Percentiles rank a stretch among this genome's conserved stretches.
phyloP scores from a whole-genome alignment of 2,888 invertebrate species.

The Tachina grossa region DNA sequence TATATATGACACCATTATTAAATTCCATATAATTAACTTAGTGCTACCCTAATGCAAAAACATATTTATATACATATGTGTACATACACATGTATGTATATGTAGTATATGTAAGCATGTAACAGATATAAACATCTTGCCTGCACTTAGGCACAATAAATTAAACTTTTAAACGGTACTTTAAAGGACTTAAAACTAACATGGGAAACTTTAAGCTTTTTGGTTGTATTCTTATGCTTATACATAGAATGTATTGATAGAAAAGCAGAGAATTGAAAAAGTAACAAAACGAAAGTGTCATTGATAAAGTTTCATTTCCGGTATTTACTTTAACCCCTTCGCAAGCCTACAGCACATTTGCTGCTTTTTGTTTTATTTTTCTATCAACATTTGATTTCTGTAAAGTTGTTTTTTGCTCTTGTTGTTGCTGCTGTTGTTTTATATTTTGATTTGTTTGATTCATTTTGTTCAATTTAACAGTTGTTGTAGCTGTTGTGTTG shows the following conservation, averaged over 20 bases:
- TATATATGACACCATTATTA: too few species aligned
- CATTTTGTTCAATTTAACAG: slow-evolving; percentile 46
- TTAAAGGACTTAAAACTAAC: slow-evolving; percentile 57
- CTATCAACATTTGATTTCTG: slow-evolving; percentile 39
- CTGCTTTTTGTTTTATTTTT: slow-evolving; percentile 29
- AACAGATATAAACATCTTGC: slow-evolving; percentile 62
- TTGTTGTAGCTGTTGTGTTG: not conserved
- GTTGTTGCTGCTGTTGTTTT: slow-evolving; percentile 9
- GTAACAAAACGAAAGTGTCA: slow-evolving; percentile 54
- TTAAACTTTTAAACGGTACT: slow-evolving; percentile 67
- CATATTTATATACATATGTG: not conserved
- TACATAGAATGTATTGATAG: slow-evolving; percentile 42
- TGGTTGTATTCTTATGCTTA: slow-evolving; percentile 24
- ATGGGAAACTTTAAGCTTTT: slow-evolving; percentile 31
- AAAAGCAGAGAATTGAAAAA: slow-evolving; percentile 27
- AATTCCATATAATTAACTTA: not conserved
- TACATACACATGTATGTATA: not conserved
- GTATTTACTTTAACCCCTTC: slow-evolving; percentile 59
- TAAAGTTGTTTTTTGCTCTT: slow-evolving; percentile 11
- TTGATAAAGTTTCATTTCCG: slow-evolving; percentile 70
- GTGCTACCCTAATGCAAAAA: slow-evolving; percentile 10
- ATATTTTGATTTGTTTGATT: slow-evolving; percentile 44
- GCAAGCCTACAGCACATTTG: slow-evolving; percentile 4
- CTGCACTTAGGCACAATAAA: slow-evolving; percentile 66
- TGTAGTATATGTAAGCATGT: not conserved